Conservation (phyloP, 2,113 vertebrate genomes). For the Geococcyx californianus region DNA sequence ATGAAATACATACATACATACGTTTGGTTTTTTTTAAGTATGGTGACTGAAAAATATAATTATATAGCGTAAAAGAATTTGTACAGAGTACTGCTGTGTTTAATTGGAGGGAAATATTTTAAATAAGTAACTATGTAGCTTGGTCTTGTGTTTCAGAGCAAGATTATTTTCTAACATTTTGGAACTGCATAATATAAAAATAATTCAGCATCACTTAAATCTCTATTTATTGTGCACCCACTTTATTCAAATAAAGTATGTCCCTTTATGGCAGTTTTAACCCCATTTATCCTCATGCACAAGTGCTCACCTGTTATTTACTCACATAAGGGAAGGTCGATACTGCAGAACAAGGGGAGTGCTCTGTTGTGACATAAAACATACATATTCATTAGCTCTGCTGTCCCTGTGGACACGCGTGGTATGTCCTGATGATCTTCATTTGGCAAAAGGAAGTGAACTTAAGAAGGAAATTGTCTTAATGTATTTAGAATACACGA, state of each 20-base stretch:
- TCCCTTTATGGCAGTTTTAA: slow-evolving; percentile 68
- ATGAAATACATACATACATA: background rate
- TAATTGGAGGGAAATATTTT: slow-evolving; percentile 29
- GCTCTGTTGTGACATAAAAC: slow-evolving; percentile 72
- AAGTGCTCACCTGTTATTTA: slow-evolving; percentile 78
- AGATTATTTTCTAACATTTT: slow-evolving; percentile 25
- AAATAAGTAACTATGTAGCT: background rate
- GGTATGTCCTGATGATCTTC: slow-evolving; percentile 73
- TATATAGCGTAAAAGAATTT: background rate
- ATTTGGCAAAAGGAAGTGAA: slow-evolving; percentile 65
- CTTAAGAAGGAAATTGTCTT: slow-evolving; percentile 59
- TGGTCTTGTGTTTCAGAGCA: background rate
- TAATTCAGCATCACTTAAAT: slow-evolving; percentile 31
- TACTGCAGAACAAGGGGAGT: slow-evolving; percentile 70
- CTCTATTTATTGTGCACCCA: slow-evolving; percentile 12
- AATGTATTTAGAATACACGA: slow-evolving; percentile 57
- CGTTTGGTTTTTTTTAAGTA: background rate
- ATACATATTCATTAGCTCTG: slow-evolving; percentile 79
- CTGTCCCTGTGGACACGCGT: slow-evolving; percentile 65
- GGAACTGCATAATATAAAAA: background rate
- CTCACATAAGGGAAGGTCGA: slow-evolving; percentile 73
- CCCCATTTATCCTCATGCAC: slow-evolving; percentile 70
- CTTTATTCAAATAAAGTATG: slow-evolving; percentile 21
- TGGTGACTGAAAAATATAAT: background rate
- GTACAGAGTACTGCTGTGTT: background rate